A percentile compares a stretch with the other conserved stretches of the same genome.
These are phyloP conservation scores for Loriculus beryllinus DNA, from an alignment of 2,797 vertebrate genomes.

Conservation along the genomic window DNA sequence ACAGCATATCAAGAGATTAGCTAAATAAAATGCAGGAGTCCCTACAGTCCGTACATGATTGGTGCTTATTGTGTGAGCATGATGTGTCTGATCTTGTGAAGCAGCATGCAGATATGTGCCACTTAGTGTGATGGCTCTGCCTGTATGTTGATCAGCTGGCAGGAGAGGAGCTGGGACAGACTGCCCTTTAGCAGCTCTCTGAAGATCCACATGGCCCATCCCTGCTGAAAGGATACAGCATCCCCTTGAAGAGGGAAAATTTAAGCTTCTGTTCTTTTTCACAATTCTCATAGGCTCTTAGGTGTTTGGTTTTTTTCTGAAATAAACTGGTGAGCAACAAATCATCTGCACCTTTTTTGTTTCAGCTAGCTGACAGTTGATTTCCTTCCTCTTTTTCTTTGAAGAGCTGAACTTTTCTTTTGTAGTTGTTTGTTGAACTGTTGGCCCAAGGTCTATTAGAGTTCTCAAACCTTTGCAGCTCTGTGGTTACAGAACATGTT, in stretches of 20 bases:
- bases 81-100: neutral
- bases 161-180: neutral
- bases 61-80: neutral
- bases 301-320: neutral
- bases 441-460: conserved; percentile 19
- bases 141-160: neutral
- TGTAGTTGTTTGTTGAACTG: conserved; percentile 59
- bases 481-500: conserved; percentile 12
- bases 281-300: neutral
- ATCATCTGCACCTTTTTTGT: neutral
- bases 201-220: neutral
- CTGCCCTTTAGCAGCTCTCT: neutral
- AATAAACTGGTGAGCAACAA: neutral
- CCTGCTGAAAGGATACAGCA: neutral
- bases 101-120: rapidly evolving
- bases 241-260: neutral
- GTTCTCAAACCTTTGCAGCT: conserved; percentile 30
- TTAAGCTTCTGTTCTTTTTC: neutral
- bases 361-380: neutral
- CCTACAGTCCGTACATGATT: neutral
- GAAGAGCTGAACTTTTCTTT: conserved; percentile 34
- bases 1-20: neutral
- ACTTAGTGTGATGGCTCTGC: neutral
- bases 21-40: neutral
- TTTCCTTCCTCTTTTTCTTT: conserved; percentile 67